Conservation (phyloP, 2,113 vertebrate species). For the Brachypteracias leptosomus region DNA sequence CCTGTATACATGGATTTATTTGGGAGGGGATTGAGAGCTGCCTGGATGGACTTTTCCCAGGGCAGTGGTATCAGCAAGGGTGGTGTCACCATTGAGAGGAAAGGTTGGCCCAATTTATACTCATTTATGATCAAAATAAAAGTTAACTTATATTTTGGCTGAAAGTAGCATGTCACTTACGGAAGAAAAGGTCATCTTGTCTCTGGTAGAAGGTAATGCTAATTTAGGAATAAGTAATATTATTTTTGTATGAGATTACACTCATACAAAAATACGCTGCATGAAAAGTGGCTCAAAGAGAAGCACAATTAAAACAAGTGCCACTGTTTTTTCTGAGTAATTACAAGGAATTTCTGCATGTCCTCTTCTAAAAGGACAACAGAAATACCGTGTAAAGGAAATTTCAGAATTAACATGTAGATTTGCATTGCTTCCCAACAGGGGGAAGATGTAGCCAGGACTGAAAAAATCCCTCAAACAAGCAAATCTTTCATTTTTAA, state of each 20-base stretch:
- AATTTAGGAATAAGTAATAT: background rate
- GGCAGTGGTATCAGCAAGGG: background rate
- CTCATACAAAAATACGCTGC: background rate
- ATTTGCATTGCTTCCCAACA: background rate
- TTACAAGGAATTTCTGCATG: background rate
- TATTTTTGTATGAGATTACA: background rate
- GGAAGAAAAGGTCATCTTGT: background rate
- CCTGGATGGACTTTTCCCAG: background rate
- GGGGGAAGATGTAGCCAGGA: background rate
- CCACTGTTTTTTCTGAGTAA: background rate
- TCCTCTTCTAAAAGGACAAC: background rate
- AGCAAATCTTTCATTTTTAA: conserved; percentile 49
- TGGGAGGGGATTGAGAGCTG: background rate
- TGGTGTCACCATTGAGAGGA: background rate
- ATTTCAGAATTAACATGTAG: background rate
- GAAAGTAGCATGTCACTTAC: background rate
- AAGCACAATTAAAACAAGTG: background rate
- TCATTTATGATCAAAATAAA: background rate
- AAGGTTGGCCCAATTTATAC: background rate
- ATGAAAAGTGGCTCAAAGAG: background rate
- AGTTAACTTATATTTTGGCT: background rate
- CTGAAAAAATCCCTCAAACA: background rate
- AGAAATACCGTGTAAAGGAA: background rate
- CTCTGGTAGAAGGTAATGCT: background rate
- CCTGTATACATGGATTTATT: background rate